Evolutionary conservation across 2,888 invertebrate species (phyloP).

Genomic region (Rhogogaster chlorosoma): DNA sequence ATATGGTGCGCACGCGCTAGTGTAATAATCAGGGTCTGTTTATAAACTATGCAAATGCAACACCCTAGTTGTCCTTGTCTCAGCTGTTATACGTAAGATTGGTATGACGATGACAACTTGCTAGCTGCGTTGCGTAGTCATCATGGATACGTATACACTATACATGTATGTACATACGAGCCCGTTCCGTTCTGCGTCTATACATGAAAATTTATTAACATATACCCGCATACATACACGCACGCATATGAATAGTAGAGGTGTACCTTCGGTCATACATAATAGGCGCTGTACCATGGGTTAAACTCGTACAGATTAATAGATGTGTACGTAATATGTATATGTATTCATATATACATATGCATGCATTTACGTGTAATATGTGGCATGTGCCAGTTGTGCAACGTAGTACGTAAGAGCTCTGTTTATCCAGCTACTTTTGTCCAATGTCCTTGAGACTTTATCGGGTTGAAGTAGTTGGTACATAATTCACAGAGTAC

Average conservation of each 20-base stretch:
- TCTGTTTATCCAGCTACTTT: constrained; percentile 32
- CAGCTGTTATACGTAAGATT: constrained; percentile 17
- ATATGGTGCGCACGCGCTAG: background rate
- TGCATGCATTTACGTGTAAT: background rate
- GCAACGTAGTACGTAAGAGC: constrained; percentile 20
- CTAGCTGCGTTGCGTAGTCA: constrained; percentile 26
- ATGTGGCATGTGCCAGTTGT: background rate
- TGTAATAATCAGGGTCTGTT: constrained; percentile 30
- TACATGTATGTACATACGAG: background rate
- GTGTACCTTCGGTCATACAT: constrained; percentile 17
- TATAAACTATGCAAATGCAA: constrained; percentile 40
- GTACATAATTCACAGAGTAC: background rate
- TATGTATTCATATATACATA: background rate
- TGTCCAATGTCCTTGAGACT: constrained; percentile 19
- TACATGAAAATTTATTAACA: background rate
- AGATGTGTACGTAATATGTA: background rate
- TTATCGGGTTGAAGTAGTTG: constrained; percentile 23
- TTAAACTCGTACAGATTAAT: constrained; percentile 10
- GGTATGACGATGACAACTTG: background rate
- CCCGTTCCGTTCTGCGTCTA: constrained; percentile 15
- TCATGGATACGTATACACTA: background rate
- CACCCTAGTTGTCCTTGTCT: constrained; percentile 36
- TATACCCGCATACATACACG: background rate
- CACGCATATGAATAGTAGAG: background rate
- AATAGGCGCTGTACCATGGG: constrained; percentile 29